Conservation (phyloP, 2,113 vertebrate genomes). For the Emydocephalus ijimae region DNA sequence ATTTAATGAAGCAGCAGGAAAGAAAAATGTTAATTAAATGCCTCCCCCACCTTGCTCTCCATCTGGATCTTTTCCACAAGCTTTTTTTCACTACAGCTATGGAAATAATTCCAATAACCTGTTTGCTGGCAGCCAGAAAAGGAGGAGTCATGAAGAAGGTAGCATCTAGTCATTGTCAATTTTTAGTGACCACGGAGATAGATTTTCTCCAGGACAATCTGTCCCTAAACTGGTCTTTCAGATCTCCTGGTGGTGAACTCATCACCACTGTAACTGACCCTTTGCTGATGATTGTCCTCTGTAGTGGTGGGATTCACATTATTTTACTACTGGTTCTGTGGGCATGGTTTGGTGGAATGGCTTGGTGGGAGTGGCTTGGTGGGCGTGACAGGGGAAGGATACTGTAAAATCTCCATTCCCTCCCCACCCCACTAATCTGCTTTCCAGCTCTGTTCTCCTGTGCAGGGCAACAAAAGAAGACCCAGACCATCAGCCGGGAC, state of each 20-base stretch:
- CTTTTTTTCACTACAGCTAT: not conserved
- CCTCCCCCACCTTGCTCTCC: not conserved
- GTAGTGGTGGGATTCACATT: too few relatives aligned
- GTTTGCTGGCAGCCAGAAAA: not conserved
- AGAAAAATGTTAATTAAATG: not conserved
- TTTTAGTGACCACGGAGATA: not conserved
- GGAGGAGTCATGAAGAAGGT: not conserved
- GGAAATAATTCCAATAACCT: not conserved
- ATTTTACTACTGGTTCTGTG: too few relatives aligned
- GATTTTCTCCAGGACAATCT: not conserved
- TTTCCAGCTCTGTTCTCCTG: too few relatives aligned
- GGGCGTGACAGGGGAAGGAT: too few relatives aligned
- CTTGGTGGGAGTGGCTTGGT: too few relatives aligned
- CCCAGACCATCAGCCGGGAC: too few relatives aligned
- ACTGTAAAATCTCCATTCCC: too few relatives aligned
- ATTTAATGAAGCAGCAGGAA: not conserved
- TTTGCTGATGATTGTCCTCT: not conserved
- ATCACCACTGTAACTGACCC: not conserved
- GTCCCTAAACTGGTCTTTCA: not conserved
- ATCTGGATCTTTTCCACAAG: not conserved
- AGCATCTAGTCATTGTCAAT: not conserved
- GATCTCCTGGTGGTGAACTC: not conserved
- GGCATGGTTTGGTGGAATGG: too few relatives aligned
- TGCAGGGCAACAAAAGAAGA: too few relatives aligned
- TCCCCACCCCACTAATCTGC: too few relatives aligned